A percentile compares a stretch with the other conserved stretches of the same genome.
Conservation (phyloP, 1,140 invertebrate genomes). For the Psix sp. region DNA sequence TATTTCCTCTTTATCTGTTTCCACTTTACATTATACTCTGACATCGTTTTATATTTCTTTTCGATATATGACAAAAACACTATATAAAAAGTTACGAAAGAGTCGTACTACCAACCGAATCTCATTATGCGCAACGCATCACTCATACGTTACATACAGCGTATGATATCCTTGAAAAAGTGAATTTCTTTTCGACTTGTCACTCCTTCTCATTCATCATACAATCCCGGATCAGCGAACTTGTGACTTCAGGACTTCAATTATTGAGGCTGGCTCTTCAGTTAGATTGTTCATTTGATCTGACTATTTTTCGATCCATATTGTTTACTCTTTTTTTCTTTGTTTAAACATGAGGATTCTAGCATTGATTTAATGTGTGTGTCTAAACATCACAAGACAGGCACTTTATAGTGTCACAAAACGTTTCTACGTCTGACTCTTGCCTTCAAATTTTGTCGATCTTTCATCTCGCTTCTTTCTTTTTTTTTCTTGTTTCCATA, state of each 20-base stretch:
- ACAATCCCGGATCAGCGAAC: too few species aligned
- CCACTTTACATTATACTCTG: conserved; percentile 61
- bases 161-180: conserved; percentile 22
- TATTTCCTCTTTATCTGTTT: conserved; percentile 51
- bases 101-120: conserved; percentile 34
- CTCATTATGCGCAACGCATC: conserved; percentile 10
- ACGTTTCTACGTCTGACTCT: conserved; percentile 72
- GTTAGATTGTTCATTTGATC: too few species aligned
- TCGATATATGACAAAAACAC: conserved; percentile 59
- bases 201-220: too few species aligned
- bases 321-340: conserved; percentile 18
- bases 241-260: too few species aligned
- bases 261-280: too few species aligned
- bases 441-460: conserved; percentile 73
- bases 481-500: conserved; percentile 46
- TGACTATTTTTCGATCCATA: too few species aligned
- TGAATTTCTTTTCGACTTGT: too few species aligned
- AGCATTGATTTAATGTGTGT: conserved; percentile 67
- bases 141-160: conserved; percentile 16
- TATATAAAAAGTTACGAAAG: conserved; percentile 59
- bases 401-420: conserved; percentile 77
- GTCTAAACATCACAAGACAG: conserved; percentile 75
- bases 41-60: conserved; percentile 62
- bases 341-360: conserved; percentile 65
- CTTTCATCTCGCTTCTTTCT: conserved; percentile 45